Evolutionary conservation across 1,140 invertebrate species (phyloP).

Genomic region (Drosophila suzukii): DNA sequence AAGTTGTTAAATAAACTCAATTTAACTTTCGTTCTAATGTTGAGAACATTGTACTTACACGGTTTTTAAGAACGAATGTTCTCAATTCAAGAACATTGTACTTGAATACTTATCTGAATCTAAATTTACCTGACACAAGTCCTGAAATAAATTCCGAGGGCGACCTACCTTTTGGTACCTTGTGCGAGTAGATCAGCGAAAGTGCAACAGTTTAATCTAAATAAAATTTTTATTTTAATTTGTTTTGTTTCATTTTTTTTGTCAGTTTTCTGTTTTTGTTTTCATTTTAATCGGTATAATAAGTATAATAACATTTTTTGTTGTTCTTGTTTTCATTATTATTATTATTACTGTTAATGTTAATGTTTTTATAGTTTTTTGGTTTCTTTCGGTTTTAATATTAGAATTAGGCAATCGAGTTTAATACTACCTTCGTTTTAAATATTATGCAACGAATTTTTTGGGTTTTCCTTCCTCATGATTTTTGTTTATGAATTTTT

Average conservation of each 20-base stretch:
- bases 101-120: no score
- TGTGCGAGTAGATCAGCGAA: conserved; percentile 14
- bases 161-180: conserved; percentile 10
- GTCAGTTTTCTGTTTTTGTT: conserved; percentile 74
- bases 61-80: no score
- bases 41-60: no score
- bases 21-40: no score
- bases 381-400: conserved; percentile 73
- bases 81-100: no score
- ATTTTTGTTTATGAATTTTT: conserved; percentile 74
- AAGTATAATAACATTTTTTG: conserved; percentile 84
- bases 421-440: conserved; percentile 83
- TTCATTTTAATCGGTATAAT: conserved; percentile 84
- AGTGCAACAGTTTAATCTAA: conserved; percentile 80
- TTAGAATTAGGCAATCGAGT: conserved; percentile 84
- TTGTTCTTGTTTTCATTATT: conserved; percentile 71
- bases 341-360: conserved; percentile 80
- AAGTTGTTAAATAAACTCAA: no score
- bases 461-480: conserved; percentile 58
- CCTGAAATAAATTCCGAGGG: not conserved
- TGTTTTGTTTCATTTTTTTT: conserved; percentile 82
- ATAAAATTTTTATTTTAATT: conserved; percentile 85
- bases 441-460: conserved; percentile 82
- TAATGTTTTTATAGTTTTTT: conserved; percentile 75
- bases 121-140: no score